Evolutionary conservation across 2,888 invertebrate species (phyloP).

Genomic region (Pycnomerus fuliginosus): DNA sequence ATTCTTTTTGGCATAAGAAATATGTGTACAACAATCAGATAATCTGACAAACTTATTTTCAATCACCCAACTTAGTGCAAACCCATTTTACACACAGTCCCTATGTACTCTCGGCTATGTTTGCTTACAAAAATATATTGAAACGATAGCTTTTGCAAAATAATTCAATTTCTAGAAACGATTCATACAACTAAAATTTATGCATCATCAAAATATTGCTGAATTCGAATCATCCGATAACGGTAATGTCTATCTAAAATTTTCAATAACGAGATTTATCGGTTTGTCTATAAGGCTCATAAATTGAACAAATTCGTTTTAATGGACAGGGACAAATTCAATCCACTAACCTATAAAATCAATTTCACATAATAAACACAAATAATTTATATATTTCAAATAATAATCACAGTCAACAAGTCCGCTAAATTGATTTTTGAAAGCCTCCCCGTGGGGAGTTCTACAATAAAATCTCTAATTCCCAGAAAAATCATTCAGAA

Average conservation of each 20-base stretch:
- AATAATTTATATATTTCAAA: constrained; percentile 1
- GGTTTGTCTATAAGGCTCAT: constrained; percentile 5
- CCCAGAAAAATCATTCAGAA: constrained; percentile 15
- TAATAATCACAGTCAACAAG: constrained; percentile 8
- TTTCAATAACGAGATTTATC: constrained; percentile 5
- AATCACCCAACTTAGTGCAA: no score
- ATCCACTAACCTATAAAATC: constrained; percentile 6
- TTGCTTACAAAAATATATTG: no score
- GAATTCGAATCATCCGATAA: constrained; percentile 7
- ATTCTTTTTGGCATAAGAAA: no score
- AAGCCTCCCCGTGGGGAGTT: constrained; percentile 7
- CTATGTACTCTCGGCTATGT: no score
- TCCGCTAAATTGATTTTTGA: constrained; percentile 5
- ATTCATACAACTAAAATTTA: no score
- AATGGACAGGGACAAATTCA: constrained; percentile 6
- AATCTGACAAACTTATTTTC: constrained; percentile 5
- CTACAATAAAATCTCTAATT: constrained; percentile 10
- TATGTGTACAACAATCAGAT: no score
- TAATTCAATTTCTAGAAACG: no score
- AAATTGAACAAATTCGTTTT: constrained; percentile 13
- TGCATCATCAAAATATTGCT: no score
- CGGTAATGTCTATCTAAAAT: constrained; percentile 14
- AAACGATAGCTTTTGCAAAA: no score
- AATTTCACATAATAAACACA: constrained; percentile 9
- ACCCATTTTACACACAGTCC: no score